Evolutionary conservation across 2,797 vertebrate species (phyloP).

Genomic region (Mus minutoides): DNA sequence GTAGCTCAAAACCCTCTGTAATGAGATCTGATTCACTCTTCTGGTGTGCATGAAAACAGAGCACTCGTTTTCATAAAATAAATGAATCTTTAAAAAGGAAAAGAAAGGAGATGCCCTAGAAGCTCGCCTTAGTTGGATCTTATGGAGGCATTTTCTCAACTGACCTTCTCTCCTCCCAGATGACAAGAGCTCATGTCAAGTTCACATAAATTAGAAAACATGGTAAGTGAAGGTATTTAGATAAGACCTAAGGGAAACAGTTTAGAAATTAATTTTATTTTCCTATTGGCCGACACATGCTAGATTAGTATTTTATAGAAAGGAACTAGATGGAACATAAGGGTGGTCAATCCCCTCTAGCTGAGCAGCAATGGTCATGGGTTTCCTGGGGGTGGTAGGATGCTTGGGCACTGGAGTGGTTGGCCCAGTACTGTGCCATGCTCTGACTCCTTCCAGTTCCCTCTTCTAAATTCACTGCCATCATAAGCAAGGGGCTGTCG

Average conservation of each 20-base stretch:
- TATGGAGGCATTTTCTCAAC: background rate
- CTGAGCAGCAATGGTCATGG: background rate
- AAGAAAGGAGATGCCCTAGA: background rate
- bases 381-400: too few relatives aligned
- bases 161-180: background rate
- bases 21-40: too few relatives aligned
- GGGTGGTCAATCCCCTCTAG: background rate
- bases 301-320: background rate
- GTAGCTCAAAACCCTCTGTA: too few relatives aligned
- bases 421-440: too few relatives aligned
- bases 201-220: background rate
- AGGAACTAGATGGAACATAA: background rate
- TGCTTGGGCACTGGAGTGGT: too few relatives aligned
- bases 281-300: background rate
- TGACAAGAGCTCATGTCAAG: background rate
- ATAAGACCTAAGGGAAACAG: background rate
- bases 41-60: too few relatives aligned
- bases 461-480: too few relatives aligned
- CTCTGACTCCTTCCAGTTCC: too few relatives aligned
- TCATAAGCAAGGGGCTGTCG: too few relatives aligned
- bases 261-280: background rate
- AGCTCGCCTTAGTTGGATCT: background rate
- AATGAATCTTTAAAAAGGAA: too few relatives aligned
- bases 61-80: too few relatives aligned
- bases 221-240: background rate